Base-by-base conservation (phyloP, 2,113 vertebrate genomes). In the Montifringilla adamsi region DNA sequence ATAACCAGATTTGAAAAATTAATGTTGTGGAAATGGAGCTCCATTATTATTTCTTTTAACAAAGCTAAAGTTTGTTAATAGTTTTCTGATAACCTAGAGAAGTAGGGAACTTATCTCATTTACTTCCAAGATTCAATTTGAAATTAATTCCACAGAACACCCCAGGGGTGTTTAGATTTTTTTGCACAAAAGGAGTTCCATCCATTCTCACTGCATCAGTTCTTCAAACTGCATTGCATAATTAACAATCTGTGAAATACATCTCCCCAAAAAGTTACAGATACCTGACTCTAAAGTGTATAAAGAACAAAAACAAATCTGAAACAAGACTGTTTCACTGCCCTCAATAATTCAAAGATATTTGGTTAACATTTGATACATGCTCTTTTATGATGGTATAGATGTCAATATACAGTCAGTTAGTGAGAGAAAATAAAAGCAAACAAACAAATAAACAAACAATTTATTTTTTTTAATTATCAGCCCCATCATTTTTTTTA, bases 181-280 rank as follows among this genome's bases (percentile, higher is more conserved):
- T 96, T 96, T 96, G 11, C 44, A 79, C 72, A 87, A 83, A 93
- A 88, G 69, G 46, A 94, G 13, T 39, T 89, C 87, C 72, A 75
- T 58, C 53, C 58, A 60, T 94, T 96, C 55, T 95, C 62, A 66
- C 43, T 83, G 68, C 85, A 96, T 96, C 85, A 92, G 66, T 84
- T 97, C 95, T 94, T 93, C 89, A 96, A 93, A 95, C 6, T 81
- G 50, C 87, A 84, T 84, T 94, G 58, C 64, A 93, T 94, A 97
- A 96, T 96, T 97, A 98, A 97, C 88, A 96, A 89, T 68, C 94
- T 53, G 1, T 97, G 94, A 98, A 97, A 98, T 93, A 56, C 53
- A 94, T 85, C 73, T 97, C 49, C 44, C 50, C 17, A 70, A 93
- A 89, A 87, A 78, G n/a, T 92, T 96, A 77, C 74, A 97, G 67